Conservation (phyloP, 1,140 invertebrate genomes). For the Teleogryllus occipitalis region DNA sequence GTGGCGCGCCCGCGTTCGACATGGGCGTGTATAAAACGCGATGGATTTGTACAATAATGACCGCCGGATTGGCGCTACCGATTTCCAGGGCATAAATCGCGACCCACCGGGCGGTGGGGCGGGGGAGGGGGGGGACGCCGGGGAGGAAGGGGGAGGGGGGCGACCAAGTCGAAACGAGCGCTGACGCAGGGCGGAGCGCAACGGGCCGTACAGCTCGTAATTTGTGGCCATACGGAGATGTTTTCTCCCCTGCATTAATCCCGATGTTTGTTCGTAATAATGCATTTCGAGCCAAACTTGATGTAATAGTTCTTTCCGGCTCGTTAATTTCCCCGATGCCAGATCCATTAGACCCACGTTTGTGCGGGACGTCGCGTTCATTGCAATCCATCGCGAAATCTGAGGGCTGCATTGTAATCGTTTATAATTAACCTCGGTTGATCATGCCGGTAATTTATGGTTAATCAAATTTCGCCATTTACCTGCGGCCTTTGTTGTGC, state of each 20-base stretch:
- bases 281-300: neutral
- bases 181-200: neutral
- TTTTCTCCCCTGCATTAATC: neutral
- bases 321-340: neutral
- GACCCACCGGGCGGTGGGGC: neutral
- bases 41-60: neutral
- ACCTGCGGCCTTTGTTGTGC: neutral
- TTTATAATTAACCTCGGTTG: slow-evolving; percentile 1
- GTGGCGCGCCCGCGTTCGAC: too few relatives aligned
- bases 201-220: neutral
- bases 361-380: neutral
- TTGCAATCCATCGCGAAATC: neutral
- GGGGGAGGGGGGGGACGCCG: neutral
- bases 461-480: slow-evolving; percentile 1
- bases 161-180: neutral
- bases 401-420: neutral
- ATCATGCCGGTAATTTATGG: neutral
- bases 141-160: too few relatives aligned
- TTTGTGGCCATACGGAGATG: neutral
- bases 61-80: neutral
- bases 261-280: neutral
- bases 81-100: neutral
- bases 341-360: neutral
- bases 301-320: neutral
- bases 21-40: too few relatives aligned